phyloP scores from a whole-genome alignment of 30 jellyfish, hydroid and myxozoan species.

The Mastigias papua region DNA sequence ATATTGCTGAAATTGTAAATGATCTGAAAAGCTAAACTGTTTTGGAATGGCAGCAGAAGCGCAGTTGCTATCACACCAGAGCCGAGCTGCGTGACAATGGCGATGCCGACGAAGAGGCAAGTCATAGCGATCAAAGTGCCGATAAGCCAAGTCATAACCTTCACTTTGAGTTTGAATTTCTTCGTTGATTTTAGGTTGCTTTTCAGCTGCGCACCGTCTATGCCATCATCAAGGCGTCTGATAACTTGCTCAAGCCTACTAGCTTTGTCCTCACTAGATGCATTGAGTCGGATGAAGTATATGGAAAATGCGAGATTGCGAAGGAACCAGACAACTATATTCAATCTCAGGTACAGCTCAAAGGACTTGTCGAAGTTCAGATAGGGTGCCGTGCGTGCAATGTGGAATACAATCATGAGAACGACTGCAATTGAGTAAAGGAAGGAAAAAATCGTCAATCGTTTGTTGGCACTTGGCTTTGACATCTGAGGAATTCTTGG shows the following conservation, averaged over 20 bases:
- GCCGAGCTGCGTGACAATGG: conserved; percentile 6
- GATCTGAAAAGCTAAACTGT: background rate
- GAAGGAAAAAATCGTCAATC: background rate
- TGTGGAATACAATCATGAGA: background rate
- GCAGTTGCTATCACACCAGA: background rate
- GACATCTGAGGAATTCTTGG: background rate
- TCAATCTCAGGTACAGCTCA: conserved; percentile 7
- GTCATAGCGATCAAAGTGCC: background rate
- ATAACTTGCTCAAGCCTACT: conserved; percentile 23
- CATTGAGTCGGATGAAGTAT: background rate
- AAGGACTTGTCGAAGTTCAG: background rate
- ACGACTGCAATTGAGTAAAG: background rate
- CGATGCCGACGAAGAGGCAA: conserved; percentile 1
- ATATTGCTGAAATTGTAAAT: background rate
- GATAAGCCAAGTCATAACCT: background rate
- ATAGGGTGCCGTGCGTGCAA: conserved; percentile 4
- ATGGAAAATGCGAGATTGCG: conserved; percentile 29
- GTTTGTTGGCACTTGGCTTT: background rate
- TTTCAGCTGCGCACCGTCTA: background rate
- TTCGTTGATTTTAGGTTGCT: background rate
- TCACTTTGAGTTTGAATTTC: background rate
- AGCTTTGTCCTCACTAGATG: background rate
- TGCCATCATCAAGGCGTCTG: conserved; percentile 32
- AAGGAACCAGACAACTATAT: conserved; percentile 20
- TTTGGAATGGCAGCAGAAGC: conserved; percentile 20